A percentile compares a stretch with the other conserved stretches of the same genome.
phyloP scores from a whole-genome alignment of 2,113 vertebrate genomes.

The Forbesichthys papilliferus region DNA sequence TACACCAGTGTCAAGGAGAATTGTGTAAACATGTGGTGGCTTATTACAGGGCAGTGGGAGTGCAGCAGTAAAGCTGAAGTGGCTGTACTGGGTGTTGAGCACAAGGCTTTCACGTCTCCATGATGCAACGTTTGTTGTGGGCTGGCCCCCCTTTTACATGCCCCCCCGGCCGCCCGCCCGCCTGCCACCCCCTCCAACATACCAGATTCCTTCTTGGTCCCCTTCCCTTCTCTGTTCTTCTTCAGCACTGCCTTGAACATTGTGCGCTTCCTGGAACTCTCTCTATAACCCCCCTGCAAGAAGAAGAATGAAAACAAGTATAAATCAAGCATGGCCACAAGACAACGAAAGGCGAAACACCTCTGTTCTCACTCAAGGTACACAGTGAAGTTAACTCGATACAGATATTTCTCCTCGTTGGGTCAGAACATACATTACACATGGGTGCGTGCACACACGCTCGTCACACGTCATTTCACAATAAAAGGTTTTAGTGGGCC shows the following conservation, averaged over 20 bases:
- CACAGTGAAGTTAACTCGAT: conserved; percentile 1
- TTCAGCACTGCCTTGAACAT: conserved; percentile 98
- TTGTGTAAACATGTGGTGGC: neutral
- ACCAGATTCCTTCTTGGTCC: conserved; percentile 92
- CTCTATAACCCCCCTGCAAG: conserved; percentile 50
- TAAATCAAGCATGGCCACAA: conserved; percentile 8
- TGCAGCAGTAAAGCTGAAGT: neutral
- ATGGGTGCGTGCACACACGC: neutral
- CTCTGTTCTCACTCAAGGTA: conserved; percentile 9
- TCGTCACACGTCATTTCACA: neutral
- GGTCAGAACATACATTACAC: neutral
- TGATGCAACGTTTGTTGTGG: neutral
- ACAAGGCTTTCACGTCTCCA: neutral
- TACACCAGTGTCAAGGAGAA: neutral
- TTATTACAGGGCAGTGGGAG: neutral
- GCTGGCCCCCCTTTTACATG: neutral
- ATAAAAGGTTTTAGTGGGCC: neutral
- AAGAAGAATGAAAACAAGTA: conserved; percentile 18
- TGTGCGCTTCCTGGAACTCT: conserved; percentile 60
- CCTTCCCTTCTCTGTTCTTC: conserved; percentile 94
- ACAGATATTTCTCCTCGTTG: neutral
- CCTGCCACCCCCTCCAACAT: conserved; percentile 50
- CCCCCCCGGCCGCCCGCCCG: too few relatives aligned
- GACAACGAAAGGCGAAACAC: conserved; percentile 11
- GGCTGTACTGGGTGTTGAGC: neutral